phyloP scores from a whole-genome alignment of 2,888 invertebrate species.

The Mythimna ferrago region DNA sequence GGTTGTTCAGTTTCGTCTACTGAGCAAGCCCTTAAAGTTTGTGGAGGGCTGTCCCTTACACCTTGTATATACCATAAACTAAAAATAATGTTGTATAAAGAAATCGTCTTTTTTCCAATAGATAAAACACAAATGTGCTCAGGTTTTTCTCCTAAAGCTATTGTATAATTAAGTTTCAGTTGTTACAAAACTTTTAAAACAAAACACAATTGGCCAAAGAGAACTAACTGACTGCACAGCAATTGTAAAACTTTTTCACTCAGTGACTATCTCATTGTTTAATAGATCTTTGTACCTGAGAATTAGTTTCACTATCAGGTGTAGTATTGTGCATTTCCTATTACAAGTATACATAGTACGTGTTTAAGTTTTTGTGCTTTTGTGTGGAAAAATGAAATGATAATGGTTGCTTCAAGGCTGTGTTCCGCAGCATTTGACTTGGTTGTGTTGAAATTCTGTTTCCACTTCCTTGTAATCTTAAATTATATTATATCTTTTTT shows the following conservation, averaged over 20 bases:
- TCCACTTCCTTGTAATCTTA: neutral
- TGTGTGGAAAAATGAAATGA: neutral
- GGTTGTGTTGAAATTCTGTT: neutral
- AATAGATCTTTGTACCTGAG: slow-evolving; percentile 68
- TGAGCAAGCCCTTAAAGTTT: too few species aligned
- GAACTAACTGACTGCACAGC: slow-evolving; percentile 45
- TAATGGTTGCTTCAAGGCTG: neutral
- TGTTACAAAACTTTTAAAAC: slow-evolving; percentile 13
- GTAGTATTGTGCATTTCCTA: slow-evolving; percentile 32
- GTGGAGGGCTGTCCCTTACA: too few species aligned
- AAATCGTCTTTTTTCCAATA: too few species aligned
- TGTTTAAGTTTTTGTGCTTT: slow-evolving; percentile 7
- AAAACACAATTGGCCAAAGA: slow-evolving; percentile 41
- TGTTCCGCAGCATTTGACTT: slow-evolving; percentile 6
- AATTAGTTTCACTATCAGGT: slow-evolving; percentile 45
- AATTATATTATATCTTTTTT: neutral
- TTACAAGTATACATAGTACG: neutral
- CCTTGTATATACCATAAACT: too few species aligned
- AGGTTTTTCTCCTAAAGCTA: too few species aligned
- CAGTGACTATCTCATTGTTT: slow-evolving; percentile 80
- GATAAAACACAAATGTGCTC: too few species aligned
- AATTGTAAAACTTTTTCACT: slow-evolving; percentile 87
- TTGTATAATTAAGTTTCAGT: too few species aligned
- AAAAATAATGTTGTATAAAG: too few species aligned
- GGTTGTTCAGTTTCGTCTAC: too few species aligned